phyloP scores from a whole-genome alignment of 2,113 vertebrate species.

The Neomonachus schauinslandi region DNA sequence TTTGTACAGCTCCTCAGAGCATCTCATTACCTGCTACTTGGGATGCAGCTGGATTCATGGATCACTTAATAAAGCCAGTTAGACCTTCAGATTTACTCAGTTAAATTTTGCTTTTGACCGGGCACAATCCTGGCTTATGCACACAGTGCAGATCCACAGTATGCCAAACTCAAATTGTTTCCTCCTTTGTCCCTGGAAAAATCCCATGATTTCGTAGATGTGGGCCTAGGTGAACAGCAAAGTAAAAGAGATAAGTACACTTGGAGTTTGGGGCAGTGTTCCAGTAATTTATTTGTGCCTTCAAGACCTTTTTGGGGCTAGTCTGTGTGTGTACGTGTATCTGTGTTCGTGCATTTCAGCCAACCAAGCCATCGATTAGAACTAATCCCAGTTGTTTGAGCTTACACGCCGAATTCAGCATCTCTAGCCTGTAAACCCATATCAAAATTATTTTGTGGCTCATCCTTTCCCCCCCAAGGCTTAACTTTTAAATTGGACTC shows the following conservation, averaged over 20 bases:
- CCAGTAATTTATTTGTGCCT: background rate
- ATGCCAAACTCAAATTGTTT: background rate
- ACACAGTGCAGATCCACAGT: rapidly evolving
- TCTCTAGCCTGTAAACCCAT: background rate
- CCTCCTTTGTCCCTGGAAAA: background rate
- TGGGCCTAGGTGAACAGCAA: background rate
- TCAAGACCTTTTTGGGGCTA: background rate
- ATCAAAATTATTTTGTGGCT: background rate
- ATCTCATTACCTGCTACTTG: background rate
- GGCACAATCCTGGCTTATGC: background rate
- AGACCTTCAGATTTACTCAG: background rate
- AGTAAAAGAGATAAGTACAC: background rate
- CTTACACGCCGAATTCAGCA: background rate
- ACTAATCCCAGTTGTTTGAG: background rate
- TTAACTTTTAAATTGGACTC: background rate
- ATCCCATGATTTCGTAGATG: background rate
- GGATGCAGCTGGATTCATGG: background rate
- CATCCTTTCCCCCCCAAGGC: background rate
- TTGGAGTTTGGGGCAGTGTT: background rate
- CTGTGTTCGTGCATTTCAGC: background rate
- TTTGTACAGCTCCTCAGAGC: background rate
- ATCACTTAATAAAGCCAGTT: background rate
- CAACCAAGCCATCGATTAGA: background rate
- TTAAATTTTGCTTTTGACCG: background rate
- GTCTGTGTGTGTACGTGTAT: background rate